Base-by-base conservation (phyloP, 2,113 vertebrate genomes). In the Neoarius graeffei region DNA sequence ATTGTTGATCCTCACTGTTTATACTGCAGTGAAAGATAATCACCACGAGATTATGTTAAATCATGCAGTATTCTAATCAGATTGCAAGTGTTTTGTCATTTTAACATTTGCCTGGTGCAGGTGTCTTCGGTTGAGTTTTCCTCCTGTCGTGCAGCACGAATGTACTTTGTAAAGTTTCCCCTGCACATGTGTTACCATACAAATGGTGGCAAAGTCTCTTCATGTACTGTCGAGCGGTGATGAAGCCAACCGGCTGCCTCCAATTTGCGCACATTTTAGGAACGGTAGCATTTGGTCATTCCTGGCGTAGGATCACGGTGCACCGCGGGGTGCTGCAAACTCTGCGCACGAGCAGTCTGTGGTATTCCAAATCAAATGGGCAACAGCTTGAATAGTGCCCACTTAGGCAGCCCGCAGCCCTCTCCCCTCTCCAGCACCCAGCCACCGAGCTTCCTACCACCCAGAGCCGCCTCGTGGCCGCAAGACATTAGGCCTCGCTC, bases 321-420 rank as follows among this genome's bases (percentile, higher is more conserved):
- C 95, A 94, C 95, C 93, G 89, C 92, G 88, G 95, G 95, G 95
- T 95, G 94, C 95, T 93, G 94, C 94, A 94, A 95, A 94, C 94
- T 93, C 93, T 87, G 94, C 91, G 94, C 95, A 95, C 92, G 94
- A 94, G 93, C 93, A 92, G 93, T 93, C 95, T 93, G 93, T 92
- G 94, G 93, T 94, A 93, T 93, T 94, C 94, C 93, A 94, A 93
- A 94, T 95, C 94, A 95, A 95, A 95, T 95, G 93, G 95, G 93
- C 94, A 94, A 96, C 95, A 96, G 95, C 95, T 96, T 96, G 95
- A 96, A 95, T 95, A 96, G 95, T 95, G 93, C 95, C 95, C 95
- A 96, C 95, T 96, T 96, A 96, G 94, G 94, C 95, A 94, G 94
- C 92, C 91, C 93, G 92, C 91, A 89, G 90, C 92, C 93, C 93